phyloP scores from a whole-genome alignment of 1,140 invertebrate species.

The Zophobas atratus region DNA sequence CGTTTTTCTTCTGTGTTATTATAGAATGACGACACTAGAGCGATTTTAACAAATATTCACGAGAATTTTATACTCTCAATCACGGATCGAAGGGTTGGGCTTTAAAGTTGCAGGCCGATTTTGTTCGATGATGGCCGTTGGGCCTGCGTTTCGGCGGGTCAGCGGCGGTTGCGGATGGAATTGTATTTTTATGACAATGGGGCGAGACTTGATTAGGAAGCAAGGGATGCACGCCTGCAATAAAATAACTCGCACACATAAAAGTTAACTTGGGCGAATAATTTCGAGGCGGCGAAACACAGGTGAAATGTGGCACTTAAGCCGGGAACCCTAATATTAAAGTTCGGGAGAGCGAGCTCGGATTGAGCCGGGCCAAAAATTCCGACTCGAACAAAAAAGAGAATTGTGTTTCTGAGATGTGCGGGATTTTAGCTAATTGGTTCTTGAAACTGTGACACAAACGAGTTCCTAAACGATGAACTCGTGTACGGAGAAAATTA shows the following conservation, averaged over 20 bases:
- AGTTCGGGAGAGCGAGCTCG: conserved; percentile 5
- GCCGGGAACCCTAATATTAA: conserved; percentile 37
- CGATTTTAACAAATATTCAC: neutral
- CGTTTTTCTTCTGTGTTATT: too few species aligned
- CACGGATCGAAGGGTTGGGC: too few species aligned
- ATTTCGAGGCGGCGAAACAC: conserved; percentile 40
- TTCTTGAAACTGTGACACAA: too few species aligned
- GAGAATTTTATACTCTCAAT: neutral
- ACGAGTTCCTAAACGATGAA: too few species aligned
- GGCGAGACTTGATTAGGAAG: conserved; percentile 34
- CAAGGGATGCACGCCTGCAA: conserved; percentile 34
- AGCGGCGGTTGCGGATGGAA: conserved; percentile 12
- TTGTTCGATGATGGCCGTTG: too few species aligned
- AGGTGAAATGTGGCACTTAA: conserved; percentile 38
- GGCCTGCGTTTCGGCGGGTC: neutral
- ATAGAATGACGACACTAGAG: too few species aligned
- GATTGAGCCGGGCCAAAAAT: conserved; percentile 21
- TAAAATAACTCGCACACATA: conserved; percentile 37
- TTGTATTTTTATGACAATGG: conserved; percentile 39
- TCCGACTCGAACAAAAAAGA: neutral
- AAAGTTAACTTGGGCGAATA: conserved; percentile 41
- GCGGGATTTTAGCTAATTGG: too few species aligned
- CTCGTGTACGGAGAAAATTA: too few species aligned
- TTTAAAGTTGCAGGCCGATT: too few species aligned
- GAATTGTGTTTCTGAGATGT: too few species aligned